Base-by-base conservation (phyloP, 2,113 vertebrate species). In the Hypanus sabinus region DNA sequence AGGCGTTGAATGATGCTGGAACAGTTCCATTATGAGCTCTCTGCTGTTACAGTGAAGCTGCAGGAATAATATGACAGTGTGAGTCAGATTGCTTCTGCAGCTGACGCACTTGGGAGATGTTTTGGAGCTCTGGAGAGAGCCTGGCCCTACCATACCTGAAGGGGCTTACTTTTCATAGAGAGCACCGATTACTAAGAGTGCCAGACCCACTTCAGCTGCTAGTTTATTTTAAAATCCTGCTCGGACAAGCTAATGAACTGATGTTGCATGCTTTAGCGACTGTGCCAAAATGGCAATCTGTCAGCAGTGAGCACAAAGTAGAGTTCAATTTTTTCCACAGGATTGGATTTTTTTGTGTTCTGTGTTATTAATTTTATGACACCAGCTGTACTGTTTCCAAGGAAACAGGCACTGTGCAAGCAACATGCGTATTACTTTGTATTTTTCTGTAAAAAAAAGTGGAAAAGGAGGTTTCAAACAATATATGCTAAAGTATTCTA, bases 351-450 rank as follows among this genome's bases (percentile, higher is more conserved):
- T 68, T 93, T 73, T 73, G 33, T 93, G 68, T 93, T 95, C 94
- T 94, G 94, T 75, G 93, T 96, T 97, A 96, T 96, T 96, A 96
- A 95, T 96, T 95, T 95, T 95, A 95, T 96, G 95, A 95, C 95
- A 95, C 95, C 95, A 94, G 95, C 96, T 96, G 95, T 97, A 94
- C 91, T 95, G 97, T 97, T 97, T 95, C 96, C 95, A 95, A 96
- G 96, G 97, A 95, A 97, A 97, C 97, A 93, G 94, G 80, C 90
- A 83, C 94, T 94, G 93, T 94, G 94, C 94, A 75, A 73, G 36
- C 68, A 93, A 73, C 71, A n/a, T 38, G 91, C 22, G 91, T 75
- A 73, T 93, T 93, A 73, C 91, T 75, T 93, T 93, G 91, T 70
- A 93, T 93, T 93, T 93, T 30, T 93, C 70, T 75, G 68, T 73